Evolutionary conservation across 2,113 vertebrate species (phyloP), one percentile per base, ranked within the genome.

Genomic region (Cariama cristata): DNA sequence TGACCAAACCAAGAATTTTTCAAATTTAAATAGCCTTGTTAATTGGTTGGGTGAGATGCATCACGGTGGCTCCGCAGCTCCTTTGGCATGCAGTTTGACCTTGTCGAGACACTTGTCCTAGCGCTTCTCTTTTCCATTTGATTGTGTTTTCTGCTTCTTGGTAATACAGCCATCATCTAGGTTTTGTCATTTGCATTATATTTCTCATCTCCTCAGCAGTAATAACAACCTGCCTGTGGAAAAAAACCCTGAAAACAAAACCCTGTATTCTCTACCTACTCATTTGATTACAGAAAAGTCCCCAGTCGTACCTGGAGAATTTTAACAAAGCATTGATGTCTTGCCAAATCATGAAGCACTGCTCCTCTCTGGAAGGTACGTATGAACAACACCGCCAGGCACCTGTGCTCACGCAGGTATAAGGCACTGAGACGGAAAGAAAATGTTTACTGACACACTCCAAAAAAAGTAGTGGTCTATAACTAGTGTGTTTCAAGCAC

Each of bases 111-210:
- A 32, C 9, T 79, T 67, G 32, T 63, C 44, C 38, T 79, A 63
- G 32, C 5, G 8, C 40, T 84, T 87, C 49, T 40, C 27, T 87
- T 89, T 89, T 82, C 40, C 35, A 44, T 74, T 87, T 79, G 22
- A 79, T 68, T 81, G 12, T 45, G n/a, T 86, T 95, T 95, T 68
- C 66, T 91, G 49, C 50, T 66, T 71, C 71, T 76, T 83, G 33
- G 44, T 77, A 90, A 92, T 69, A 58, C 12, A 92, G 55, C 4
- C 44, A 45, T 89, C 69, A 87, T 66, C 85, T 75, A 47, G 38
- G 87, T 76, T 93, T 96, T 93, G 11, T 66, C 62, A 93, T 87
- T 94, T 91, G 62, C 45, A 56, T 92, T 58, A 6, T 28, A 77
- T 33, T 4, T 77, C 55, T 47, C 68, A 72, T 90, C 38, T 76